Conservation (phyloP, 2,113 vertebrate genomes). For the Delphinus delphis region DNA sequence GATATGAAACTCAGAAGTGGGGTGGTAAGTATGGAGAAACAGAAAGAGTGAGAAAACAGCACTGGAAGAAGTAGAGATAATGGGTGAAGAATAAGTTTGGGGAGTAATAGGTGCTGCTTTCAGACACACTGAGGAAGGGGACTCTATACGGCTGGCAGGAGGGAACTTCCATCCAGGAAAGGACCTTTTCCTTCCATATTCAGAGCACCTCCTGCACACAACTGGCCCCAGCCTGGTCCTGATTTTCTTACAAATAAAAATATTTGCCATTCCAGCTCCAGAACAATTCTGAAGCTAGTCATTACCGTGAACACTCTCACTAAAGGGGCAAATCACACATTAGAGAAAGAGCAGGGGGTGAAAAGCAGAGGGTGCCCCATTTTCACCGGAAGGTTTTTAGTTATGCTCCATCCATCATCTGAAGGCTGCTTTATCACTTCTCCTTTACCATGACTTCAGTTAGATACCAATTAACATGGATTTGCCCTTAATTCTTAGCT, state of each 20-base stretch:
- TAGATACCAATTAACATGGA: not conserved
- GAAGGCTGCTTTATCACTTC: not conserved
- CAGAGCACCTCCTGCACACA: not conserved
- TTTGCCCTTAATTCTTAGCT: not conserved
- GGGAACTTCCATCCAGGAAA: not conserved
- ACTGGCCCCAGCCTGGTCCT: not conserved
- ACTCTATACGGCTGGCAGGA: fast-evolving
- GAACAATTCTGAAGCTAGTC: not conserved
- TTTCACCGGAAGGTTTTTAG: not conserved
- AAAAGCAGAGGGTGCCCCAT: not conserved
- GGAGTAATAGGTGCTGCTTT: fast-evolving
- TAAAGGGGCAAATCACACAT: not conserved
- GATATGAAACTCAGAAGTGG: not conserved
- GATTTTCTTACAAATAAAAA: not conserved
- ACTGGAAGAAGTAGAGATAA: not conserved
- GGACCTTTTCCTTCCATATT: not conserved
- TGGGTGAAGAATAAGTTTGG: not conserved
- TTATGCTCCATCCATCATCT: not conserved
- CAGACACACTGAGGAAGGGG: not conserved
- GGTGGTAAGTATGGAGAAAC: not conserved
- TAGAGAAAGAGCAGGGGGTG: not conserved
- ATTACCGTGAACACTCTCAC: not conserved
- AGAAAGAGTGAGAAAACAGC: not conserved
- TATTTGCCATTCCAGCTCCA: not conserved
- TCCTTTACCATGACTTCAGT: not conserved